phyloP scores from a whole-genome alignment of 1,140 invertebrate genomes.

The Paracyclopina nana region DNA sequence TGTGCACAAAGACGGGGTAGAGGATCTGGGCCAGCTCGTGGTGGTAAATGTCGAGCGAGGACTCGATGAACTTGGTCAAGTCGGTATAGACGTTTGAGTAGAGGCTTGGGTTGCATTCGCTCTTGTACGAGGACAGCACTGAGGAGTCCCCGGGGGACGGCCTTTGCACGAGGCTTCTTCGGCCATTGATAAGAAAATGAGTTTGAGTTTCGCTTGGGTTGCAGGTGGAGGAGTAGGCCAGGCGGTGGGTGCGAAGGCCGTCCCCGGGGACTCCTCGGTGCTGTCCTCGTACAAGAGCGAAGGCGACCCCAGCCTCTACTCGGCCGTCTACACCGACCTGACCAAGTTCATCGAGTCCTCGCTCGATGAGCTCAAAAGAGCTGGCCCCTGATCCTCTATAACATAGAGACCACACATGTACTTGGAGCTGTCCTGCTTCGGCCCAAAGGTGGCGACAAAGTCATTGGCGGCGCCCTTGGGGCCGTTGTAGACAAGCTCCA shows the following conservation, averaged over 20 bases:
- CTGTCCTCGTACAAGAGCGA: constrained; percentile 68
- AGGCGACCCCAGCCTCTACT: constrained; percentile 74
- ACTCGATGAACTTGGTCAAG: constrained; percentile 74
- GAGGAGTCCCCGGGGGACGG: too few species aligned
- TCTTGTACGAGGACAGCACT: constrained; percentile 65
- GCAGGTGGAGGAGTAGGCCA: too few species aligned
- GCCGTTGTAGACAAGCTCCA: constrained; percentile 76
- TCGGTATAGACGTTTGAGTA: constrained; percentile 71
- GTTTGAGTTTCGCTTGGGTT: too few species aligned
- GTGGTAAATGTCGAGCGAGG: constrained; percentile 78
- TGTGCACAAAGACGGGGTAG: constrained; percentile 87
- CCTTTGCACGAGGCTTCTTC: too few species aligned
- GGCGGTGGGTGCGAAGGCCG: too few species aligned
- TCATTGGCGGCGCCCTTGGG: constrained; percentile 55
- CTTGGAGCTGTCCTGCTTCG: too few species aligned
- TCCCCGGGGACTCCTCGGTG: too few species aligned
- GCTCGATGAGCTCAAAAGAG: too few species aligned
- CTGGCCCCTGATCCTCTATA: too few species aligned
- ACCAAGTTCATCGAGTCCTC: constrained; percentile 79
- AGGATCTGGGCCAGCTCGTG: constrained; percentile 75
- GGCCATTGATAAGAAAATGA: too few species aligned
- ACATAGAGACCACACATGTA: too few species aligned
- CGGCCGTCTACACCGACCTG: constrained; percentile 61
- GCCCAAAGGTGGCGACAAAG: too few species aligned
- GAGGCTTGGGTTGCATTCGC: constrained; percentile 73